Base-by-base conservation (phyloP, 2,888 invertebrate species). In the Perdita meconis region DNA sequence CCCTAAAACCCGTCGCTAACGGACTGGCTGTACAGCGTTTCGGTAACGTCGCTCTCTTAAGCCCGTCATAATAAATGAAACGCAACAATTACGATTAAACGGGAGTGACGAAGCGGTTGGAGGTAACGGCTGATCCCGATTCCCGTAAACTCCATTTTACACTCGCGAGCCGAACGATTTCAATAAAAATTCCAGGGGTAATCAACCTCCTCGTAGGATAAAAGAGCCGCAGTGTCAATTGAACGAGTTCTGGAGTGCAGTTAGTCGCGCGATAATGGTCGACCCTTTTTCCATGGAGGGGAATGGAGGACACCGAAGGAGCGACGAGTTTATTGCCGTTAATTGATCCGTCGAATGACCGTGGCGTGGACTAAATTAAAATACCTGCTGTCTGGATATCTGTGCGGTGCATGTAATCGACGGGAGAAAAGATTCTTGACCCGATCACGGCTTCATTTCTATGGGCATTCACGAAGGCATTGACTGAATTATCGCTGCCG, bases 281-380 rank as follows among this genome's bases (percentile, higher is more conserved):
- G 59, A 65, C 55, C 57, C 63, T 63, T 55, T 60, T 78, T 69
- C 65, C 40, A 61, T n/a, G 26, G 68, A 36, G 40, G 16, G 19
- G 64, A 78, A 42, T 56, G 44, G 64, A 47, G 30, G 59, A 65
- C 53, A 63, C 34, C 47, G 70, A 34, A 61, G 61, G 56, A 55
- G 38, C 75, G 78, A 44, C 51, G 66, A 55, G 67, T 75, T 73
- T 72, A 74, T 82, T 78, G 68, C 69, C 81, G 63, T 81, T 83
- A 83, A 83, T 82, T 78, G 77, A 80, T 74, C 67, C 76, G 66
- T 74, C 76, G 66, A 73, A 80, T 70, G 67, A 78, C 71, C 73
- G 57, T 36, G 53, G 55, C 67, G 68, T 19, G 65, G 53, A 67
- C 63, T 73, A 80, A 84, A 84, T 84, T 76, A 77, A 84, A 84